Conservation (phyloP, 2,888 invertebrate genomes). For the Ditula angustiorana region DNA sequence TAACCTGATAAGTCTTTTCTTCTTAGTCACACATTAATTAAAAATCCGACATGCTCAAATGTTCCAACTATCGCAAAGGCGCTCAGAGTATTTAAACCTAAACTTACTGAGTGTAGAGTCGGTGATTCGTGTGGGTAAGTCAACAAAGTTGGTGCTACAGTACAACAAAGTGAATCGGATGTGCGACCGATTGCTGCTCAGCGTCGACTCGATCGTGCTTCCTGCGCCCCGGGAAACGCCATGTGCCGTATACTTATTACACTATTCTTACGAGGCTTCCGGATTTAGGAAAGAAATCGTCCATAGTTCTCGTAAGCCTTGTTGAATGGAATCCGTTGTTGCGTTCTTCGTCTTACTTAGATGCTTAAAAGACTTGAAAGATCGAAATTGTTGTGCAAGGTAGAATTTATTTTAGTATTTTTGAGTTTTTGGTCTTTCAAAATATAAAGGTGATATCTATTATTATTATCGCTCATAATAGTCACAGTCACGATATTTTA, state of each 20-base stretch:
- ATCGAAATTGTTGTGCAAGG: too few relatives aligned
- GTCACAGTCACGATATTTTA: too few relatives aligned
- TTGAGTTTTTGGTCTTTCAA: too few relatives aligned
- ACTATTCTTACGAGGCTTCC: conserved; percentile 33
- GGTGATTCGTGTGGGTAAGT: conserved; percentile 37
- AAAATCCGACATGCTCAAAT: background rate
- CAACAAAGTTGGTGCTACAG: conserved; percentile 37
- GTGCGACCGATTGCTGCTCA: conserved; percentile 70
- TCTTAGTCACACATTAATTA: background rate
- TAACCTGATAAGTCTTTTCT: too few relatives aligned
- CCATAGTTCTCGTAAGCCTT: background rate
- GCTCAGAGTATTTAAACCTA: background rate
- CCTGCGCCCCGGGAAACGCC: conserved; percentile 62
- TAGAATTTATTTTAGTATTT: too few relatives aligned
- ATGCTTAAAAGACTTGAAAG: background rate
- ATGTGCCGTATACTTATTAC: conserved; percentile 35
- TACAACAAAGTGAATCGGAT: conserved; percentile 53
- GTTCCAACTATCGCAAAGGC: background rate
- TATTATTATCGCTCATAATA: too few relatives aligned
- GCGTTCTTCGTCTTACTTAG: background rate
- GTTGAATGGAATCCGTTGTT: background rate
- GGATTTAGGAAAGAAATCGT: conserved; percentile 16
- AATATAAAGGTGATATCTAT: too few relatives aligned
- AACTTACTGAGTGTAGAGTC: conserved; percentile 17
- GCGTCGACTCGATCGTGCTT: conserved; percentile 58